phyloP scores from a whole-genome alignment of 2,888 invertebrate species.

The Tanypteryx hageni region DNA sequence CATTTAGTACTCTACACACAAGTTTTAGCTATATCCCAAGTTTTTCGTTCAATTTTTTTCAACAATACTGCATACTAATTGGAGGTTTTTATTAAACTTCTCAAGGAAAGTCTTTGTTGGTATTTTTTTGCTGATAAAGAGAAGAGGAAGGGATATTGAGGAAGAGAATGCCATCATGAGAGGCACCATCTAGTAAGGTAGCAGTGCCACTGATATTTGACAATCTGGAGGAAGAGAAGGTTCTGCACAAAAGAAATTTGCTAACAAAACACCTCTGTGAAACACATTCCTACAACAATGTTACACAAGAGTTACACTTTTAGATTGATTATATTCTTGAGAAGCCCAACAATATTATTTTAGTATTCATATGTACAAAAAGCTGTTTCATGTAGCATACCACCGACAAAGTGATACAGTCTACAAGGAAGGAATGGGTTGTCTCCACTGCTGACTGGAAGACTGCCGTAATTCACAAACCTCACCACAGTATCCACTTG shows the following conservation, averaged over 20 bases:
- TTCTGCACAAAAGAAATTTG: constrained; percentile 47
- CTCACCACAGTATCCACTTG: constrained; percentile 47
- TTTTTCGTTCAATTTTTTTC: constrained; percentile 51
- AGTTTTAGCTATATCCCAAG: constrained; percentile 50
- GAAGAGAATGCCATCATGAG: constrained; percentile 27
- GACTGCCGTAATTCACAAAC: constrained; percentile 62
- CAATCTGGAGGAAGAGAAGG: constrained; percentile 57
- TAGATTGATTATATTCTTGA: constrained; percentile 61
- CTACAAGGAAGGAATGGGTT: constrained; percentile 42
- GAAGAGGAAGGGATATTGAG: neutral
- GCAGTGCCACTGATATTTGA: constrained; percentile 31
- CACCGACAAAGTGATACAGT: constrained; percentile 62
- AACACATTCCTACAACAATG: constrained; percentile 62
- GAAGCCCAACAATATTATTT: constrained; percentile 64
- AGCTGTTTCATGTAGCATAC: constrained; percentile 68
- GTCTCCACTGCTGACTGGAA: constrained; percentile 51
- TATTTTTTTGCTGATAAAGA: neutral
- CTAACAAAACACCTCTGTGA: constrained; percentile 63
- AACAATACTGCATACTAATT: constrained; percentile 65
- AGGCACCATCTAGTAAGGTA: constrained; percentile 39
- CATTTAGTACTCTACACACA: constrained; percentile 64
- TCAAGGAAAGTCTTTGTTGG: constrained; percentile 53
- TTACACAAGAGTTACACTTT: constrained; percentile 64
- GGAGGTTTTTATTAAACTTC: constrained; percentile 43
- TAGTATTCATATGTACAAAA: constrained; percentile 69